Conservation (phyloP, 1,140 invertebrate genomes). For the Solenopsis fugax region DNA sequence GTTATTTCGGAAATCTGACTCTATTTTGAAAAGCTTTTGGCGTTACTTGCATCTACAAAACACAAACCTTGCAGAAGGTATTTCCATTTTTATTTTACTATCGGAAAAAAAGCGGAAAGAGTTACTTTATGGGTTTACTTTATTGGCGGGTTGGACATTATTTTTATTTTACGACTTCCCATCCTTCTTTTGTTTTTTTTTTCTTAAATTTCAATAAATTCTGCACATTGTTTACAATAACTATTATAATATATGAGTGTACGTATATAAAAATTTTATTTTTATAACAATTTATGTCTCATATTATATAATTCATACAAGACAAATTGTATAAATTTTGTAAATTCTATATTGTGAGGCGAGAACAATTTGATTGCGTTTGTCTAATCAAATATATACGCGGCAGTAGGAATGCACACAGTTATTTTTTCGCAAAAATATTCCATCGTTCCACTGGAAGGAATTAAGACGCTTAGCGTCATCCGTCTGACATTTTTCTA, state of each 20-base stretch:
- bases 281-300: not conserved
- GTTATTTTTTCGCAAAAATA: not conserved
- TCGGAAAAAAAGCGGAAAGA: not conserved
- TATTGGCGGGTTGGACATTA: not conserved
- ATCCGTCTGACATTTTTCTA: not conserved
- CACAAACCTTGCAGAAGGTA: not conserved
- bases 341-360: not conserved
- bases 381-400: not conserved
- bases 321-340: not conserved
- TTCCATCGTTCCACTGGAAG: not conserved
- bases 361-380: not conserved
- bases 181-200: not conserved
- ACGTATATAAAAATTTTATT: not conserved
- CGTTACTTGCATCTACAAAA: not conserved
- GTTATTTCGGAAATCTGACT: conserved; percentile 15
- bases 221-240: not conserved
- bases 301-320: not conserved
- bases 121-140: not conserved
- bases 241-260: too few species aligned
- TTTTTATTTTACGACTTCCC: not conserved
- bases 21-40: not conserved
- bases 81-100: not conserved
- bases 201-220: not conserved
- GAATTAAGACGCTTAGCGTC: conserved; percentile 11
- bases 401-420: not conserved